Percentiles rank a stretch among this genome's conserved stretches.
phyloP scores from a whole-genome alignment of 2,113 vertebrate genomes.

The Bambusicola thoracicus region DNA sequence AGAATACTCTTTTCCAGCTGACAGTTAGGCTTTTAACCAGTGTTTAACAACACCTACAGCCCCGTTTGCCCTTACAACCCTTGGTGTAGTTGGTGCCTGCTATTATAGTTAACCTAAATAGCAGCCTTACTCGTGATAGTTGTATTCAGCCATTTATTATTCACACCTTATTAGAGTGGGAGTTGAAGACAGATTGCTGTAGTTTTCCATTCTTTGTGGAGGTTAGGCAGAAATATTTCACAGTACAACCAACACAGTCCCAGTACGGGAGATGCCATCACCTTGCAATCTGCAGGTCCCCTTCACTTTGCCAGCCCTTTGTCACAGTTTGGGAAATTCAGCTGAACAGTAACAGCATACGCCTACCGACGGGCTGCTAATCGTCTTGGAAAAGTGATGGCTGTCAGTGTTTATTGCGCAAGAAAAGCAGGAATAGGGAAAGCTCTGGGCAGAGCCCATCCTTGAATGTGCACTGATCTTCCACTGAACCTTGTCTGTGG shows the following conservation, averaged over 20 bases:
- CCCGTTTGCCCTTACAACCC: neutral
- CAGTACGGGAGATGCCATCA: neutral
- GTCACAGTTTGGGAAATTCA: neutral
- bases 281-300: neutral
- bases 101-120: constrained; percentile 6
- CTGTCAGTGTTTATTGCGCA: neutral
- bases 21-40: neutral
- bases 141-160: constrained; percentile 54
- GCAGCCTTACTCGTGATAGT: neutral
- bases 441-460: neutral
- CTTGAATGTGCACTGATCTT: neutral
- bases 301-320: neutral
- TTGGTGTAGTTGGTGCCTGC: neutral
- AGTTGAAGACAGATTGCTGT: constrained; percentile 41
- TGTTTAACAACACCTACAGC: neutral
- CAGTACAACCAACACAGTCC: neutral
- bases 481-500: neutral
- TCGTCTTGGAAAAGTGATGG: neutral
- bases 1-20: neutral
- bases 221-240: constrained; percentile 1
- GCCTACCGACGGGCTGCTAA: neutral
- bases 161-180: constrained; percentile 51
- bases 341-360: neutral
- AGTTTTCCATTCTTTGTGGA: neutral
- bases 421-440: neutral